Evolutionary conservation across 2,797 vertebrate species (phyloP).

Genomic region (Alca torda): DNA sequence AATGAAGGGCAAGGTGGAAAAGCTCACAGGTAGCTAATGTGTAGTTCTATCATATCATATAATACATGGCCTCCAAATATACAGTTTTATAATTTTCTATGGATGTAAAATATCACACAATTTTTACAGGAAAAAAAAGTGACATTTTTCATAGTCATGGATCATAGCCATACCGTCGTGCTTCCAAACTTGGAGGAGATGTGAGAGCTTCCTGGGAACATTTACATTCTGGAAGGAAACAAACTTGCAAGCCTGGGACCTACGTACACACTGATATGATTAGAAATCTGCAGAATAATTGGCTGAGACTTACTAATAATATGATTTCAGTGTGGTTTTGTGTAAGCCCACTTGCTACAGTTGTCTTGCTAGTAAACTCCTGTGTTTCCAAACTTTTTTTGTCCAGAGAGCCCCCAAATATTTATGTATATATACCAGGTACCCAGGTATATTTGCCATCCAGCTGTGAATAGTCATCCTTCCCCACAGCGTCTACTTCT

Average conservation of each 20-base stretch:
- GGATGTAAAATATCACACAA: background rate
- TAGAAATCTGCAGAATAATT: background rate
- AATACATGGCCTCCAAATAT: background rate
- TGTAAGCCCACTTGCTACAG: background rate
- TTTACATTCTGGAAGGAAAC: background rate
- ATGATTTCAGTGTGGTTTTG: background rate
- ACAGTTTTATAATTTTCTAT: background rate
- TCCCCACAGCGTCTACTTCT: background rate
- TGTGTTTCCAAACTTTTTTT: background rate
- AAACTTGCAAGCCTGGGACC: background rate
- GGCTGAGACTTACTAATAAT: background rate
- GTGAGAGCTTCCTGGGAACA: background rate
- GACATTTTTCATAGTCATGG: background rate
- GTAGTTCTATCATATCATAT: background rate
- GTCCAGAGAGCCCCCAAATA: background rate
- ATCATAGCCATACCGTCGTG: fast-evolving
- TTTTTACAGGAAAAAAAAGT: background rate
- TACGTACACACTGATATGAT: background rate
- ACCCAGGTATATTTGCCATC: background rate
- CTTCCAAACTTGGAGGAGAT: background rate
- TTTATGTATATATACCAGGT: background rate
- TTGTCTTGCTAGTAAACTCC: background rate
- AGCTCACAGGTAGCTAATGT: background rate
- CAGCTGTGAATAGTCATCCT: background rate
- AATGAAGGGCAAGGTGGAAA: background rate